Evolutionary conservation across 1,140 invertebrate genomes (phyloP).

Genomic region (Drosophila aff.): DNA sequence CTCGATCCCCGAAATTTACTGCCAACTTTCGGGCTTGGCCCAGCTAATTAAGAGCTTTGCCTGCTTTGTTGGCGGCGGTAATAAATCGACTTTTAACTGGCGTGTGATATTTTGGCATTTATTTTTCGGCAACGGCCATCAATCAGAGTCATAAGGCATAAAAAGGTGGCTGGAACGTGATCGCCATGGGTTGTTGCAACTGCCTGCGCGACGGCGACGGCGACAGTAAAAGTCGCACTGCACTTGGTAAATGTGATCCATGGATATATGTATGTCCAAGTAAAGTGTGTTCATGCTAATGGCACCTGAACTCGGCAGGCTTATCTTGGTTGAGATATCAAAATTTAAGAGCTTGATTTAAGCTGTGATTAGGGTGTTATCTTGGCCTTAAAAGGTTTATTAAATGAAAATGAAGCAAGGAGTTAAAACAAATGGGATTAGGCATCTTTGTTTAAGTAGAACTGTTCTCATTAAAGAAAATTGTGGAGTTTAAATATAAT

Average conservation of each 20-base stretch:
- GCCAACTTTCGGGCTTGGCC: constrained; percentile 33
- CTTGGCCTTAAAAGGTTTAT: not conserved
- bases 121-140: constrained; percentile 51
- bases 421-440: not conserved
- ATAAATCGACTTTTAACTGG: constrained; percentile 57
- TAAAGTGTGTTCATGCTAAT: constrained; percentile 32
- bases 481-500: not conserved
- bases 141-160: constrained; percentile 62
- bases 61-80: constrained; percentile 38
- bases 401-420: too few species aligned
- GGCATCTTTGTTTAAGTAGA: not conserved
- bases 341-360: not conserved
- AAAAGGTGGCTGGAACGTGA: constrained; percentile 65
- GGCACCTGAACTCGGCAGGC: not conserved
- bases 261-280: constrained; percentile 11
- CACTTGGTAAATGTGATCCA: constrained; percentile 30
- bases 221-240: constrained; percentile 37
- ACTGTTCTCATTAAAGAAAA: not conserved
- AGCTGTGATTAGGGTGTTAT: not conserved
- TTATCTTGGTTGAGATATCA: not conserved
- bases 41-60: constrained; percentile 34
- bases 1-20: not conserved
- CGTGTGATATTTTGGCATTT: constrained; percentile 74
- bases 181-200: constrained; percentile 37
- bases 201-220: not conserved